phyloP scores from a whole-genome alignment of 2,888 invertebrate genomes.

The Stramonita haemastoma region DNA sequence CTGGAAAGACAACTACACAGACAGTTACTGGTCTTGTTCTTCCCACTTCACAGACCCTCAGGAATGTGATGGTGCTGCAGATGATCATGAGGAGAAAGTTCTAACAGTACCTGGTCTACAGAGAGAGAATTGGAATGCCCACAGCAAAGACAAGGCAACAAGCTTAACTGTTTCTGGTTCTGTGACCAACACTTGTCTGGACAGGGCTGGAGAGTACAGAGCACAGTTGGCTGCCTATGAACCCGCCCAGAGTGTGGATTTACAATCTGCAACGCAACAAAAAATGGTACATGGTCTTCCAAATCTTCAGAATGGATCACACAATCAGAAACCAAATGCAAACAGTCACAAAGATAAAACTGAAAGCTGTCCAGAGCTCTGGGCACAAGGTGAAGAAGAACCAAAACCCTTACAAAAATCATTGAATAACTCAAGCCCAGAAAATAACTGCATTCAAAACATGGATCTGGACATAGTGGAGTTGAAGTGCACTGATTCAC shows the following conservation, averaged over 20 bases:
- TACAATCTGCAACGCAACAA: not conserved
- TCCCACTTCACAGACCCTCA: not conserved
- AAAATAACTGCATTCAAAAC: not conserved
- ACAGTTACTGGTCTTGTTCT: not conserved
- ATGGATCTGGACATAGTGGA: not conserved
- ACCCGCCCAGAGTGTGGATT: not conserved
- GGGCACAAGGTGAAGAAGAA: not conserved
- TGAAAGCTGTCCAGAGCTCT: not conserved
- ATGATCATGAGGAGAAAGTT: too few species aligned
- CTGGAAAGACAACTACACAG: constrained; percentile 5
- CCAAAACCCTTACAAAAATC: not conserved
- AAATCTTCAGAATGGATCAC: too few species aligned
- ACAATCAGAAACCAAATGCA: not conserved
- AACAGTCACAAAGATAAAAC: not conserved
- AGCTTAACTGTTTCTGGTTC: not conserved
- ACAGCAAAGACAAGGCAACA: too few species aligned
- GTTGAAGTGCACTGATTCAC: not conserved
- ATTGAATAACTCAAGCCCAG: not conserved
- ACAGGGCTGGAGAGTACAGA: not conserved
- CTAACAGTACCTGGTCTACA: too few species aligned
- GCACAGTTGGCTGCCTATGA: not conserved
- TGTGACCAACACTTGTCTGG: not conserved
- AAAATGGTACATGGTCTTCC: not conserved
- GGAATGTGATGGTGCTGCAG: too few species aligned
- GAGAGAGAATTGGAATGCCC: too few species aligned